These are phyloP conservation scores for Picathartes gymnocephalus DNA, from an alignment of 2,113 vertebrate species.

Conservation along the genomic window DNA sequence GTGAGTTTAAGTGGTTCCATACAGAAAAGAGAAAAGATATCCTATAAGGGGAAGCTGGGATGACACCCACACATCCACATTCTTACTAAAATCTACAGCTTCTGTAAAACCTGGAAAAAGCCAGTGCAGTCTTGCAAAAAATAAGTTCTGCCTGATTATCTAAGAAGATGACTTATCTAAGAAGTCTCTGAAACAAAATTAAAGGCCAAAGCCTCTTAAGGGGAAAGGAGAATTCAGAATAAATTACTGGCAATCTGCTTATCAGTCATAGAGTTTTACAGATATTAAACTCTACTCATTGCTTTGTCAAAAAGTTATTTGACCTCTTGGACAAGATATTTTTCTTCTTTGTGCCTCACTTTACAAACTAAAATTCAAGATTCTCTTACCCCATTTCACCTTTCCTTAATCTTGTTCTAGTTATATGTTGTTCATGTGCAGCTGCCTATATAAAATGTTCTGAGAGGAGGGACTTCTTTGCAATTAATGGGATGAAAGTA, in stretches of 20 bases:
- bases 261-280: neutral
- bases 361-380: neutral
- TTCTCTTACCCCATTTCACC: neutral
- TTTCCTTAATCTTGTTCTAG: neutral
- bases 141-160: neutral
- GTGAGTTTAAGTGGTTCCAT: neutral
- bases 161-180: neutral
- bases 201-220: neutral
- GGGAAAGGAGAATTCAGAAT: neutral
- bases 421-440: neutral
- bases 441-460: neutral
- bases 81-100: neutral
- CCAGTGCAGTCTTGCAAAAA: neutral
- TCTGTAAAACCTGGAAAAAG: neutral
- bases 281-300: neutral
- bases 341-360: neutral
- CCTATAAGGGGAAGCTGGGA: neutral
- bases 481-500: neutral
- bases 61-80: rapidly evolving
- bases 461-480: neutral
- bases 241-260: neutral
- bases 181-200: neutral
- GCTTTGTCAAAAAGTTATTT: neutral
- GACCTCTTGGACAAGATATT: neutral
- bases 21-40: neutral